phyloP scores from a whole-genome alignment of 2,113 vertebrate genomes.

The Microtus ochrogaster region DNA sequence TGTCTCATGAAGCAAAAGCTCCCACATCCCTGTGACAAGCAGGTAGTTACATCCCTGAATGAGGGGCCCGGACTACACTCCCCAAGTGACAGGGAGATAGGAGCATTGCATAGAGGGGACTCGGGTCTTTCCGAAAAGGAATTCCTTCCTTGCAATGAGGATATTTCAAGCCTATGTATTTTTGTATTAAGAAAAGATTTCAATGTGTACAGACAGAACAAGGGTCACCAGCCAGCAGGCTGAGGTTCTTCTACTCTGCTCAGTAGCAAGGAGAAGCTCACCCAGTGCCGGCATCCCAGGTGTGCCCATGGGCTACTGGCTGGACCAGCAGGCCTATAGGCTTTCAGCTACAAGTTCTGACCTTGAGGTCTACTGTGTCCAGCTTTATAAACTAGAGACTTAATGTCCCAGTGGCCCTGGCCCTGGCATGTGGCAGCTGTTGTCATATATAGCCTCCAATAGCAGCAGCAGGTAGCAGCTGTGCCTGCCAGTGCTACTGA shows the following conservation, averaged over 20 bases:
- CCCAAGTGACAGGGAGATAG: background rate
- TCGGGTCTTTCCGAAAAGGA: background rate
- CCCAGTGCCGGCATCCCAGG: background rate
- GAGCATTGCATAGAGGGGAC: background rate
- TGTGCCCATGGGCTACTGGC: background rate
- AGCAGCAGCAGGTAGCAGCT: background rate
- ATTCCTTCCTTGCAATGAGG: background rate
- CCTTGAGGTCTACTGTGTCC: background rate
- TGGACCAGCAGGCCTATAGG: background rate
- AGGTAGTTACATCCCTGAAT: background rate
- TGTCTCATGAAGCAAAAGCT: background rate
- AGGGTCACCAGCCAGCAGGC: background rate
- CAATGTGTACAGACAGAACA: background rate
- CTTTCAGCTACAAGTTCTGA: background rate
- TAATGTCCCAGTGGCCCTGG: background rate
- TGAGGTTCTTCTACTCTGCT: background rate
- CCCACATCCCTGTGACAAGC: background rate
- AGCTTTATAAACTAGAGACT: background rate
- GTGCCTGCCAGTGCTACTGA: background rate
- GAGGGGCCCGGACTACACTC: no score
- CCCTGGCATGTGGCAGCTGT: background rate
- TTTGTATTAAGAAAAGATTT: background rate
- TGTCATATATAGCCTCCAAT: background rate
- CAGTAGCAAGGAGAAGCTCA: background rate
- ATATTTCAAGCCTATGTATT: background rate